A percentile compares a stretch with the other conserved stretches of the same genome.
Conservation (phyloP, 1,140 invertebrate genomes). For the Yoshiicerus persimilis region DNA sequence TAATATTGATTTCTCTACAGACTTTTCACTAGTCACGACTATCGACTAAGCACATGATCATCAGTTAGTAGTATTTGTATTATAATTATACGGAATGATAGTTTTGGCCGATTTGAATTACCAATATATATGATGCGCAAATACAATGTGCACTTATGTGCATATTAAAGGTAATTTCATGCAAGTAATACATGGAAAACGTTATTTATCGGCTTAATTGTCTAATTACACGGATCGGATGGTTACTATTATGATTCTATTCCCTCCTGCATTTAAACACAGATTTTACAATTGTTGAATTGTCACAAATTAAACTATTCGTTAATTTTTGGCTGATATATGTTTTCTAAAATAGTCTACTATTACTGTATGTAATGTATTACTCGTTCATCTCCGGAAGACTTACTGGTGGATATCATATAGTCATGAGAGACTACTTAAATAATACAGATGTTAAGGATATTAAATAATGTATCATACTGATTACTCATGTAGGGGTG, state of each 20-base stretch:
- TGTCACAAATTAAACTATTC: too few species aligned
- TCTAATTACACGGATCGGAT: background rate
- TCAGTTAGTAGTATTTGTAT: background rate
- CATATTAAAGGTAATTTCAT: background rate
- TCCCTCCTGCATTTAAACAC: too few species aligned
- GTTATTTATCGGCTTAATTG: background rate
- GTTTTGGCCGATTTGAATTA: background rate
- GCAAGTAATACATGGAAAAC: background rate
- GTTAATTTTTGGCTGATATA: too few species aligned
- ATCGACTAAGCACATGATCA: background rate
- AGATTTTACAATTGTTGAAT: too few species aligned
- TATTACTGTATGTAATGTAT: too few species aligned
- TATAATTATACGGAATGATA: background rate
- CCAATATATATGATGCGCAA: background rate
- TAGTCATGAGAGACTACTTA: background rate
- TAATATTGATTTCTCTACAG: background rate
- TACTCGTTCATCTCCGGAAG: background rate
- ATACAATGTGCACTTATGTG: background rate
- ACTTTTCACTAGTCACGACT: background rate
- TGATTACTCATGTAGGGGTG: too few species aligned
- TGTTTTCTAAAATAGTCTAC: too few species aligned
- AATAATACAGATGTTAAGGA: background rate
- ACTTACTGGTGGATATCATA: background rate
- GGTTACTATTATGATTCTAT: too few species aligned
- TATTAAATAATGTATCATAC: background rate